Evolutionary conservation across 2,888 invertebrate species (phyloP), one percentile per base, ranked within the genome.

Genomic region (Eupithecia subfuscata): DNA sequence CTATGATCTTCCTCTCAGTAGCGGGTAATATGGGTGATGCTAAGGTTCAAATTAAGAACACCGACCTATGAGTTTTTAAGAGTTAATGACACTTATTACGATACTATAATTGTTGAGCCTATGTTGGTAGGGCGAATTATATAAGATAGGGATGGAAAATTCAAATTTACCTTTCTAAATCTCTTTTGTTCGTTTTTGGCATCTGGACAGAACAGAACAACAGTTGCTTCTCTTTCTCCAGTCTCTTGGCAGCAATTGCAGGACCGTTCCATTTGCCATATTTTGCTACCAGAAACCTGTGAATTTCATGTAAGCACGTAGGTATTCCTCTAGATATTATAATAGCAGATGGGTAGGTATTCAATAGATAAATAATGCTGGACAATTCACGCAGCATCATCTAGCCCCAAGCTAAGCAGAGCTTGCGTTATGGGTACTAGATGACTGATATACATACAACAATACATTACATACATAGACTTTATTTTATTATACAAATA

Each of bases 211-310:
- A 97, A 97, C 43, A 98, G 92, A 11, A 98, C 97, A 14, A 98
- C 98, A 25, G 97, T 97, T 1, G 98, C 98, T 91, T 98, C 98
- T 81, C 98, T 95, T 92, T 98, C 98, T 5, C 98, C 98, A 82
- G 98, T 98, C 89, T 98, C 98, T 91, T 98, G 98, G 88, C 98
- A 99, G 89, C 98, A 99, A 96, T 98, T 98, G 88, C 98, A 98
- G 0, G 98, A 98, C 43, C 98, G 95, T 91, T 98, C 98, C 97
- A 98, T 98, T 95, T 98, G 98, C 98, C 98, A 98, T 88, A 98
- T 97, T 95, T 98, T 98, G 84, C 98, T 98, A 9, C 98, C 98
- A 52, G 98, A 98, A 11, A 98, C 98, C 98, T 98, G 79, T 45
- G 43, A 34, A 45, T n/a, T 64, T 65, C 9, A 16, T 9, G 7